phyloP scores from a whole-genome alignment of 2,888 invertebrate genomes.

The Gisinianus flammeolus region DNA sequence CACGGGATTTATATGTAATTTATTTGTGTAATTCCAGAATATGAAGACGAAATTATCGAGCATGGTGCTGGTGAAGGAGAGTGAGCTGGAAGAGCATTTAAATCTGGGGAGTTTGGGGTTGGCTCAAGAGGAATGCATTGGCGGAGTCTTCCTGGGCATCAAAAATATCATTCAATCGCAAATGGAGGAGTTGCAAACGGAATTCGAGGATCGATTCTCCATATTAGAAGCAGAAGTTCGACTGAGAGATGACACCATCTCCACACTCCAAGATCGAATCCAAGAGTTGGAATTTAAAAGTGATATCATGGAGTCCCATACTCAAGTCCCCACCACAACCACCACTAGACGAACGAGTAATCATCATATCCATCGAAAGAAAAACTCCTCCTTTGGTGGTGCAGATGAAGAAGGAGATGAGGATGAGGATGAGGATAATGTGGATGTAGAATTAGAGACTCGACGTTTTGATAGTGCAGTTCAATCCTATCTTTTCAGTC shows the following conservation, averaged over 20 bases:
- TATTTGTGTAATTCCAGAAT: slow-evolving; percentile 38
- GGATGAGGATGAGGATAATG: slow-evolving; percentile 52
- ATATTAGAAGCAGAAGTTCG: slow-evolving; percentile 81
- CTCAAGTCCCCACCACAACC: background rate
- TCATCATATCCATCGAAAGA: background rate
- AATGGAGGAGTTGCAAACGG: slow-evolving; percentile 61
- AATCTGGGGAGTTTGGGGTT: slow-evolving; percentile 38
- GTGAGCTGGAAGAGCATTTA: slow-evolving; percentile 21
- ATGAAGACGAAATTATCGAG: slow-evolving; percentile 39
- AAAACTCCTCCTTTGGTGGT: background rate
- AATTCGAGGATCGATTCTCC: slow-evolving; percentile 69
- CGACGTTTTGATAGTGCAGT: too few relatives aligned
- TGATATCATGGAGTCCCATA: slow-evolving; percentile 7
- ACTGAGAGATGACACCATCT: slow-evolving; percentile 80
- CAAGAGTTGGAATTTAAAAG: slow-evolving; percentile 68
- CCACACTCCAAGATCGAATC: slow-evolving; percentile 75
- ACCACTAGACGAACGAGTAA: background rate
- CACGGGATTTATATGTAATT: background rate
- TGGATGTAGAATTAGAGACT: background rate
- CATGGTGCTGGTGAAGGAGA: slow-evolving; percentile 25
- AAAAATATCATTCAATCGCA: slow-evolving; percentile 77
- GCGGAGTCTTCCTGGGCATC: slow-evolving; percentile 78
- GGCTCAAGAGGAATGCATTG: slow-evolving; percentile 77
- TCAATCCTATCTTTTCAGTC: slow-evolving; percentile 53
- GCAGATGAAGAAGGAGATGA: slow-evolving; percentile 15